Percentiles rank a stretch among this genome's conserved stretches.
These are phyloP conservation scores for Anolis apletophallus DNA, from an alignment of 2,797 vertebrate genomes.

Conservation along the genomic window DNA sequence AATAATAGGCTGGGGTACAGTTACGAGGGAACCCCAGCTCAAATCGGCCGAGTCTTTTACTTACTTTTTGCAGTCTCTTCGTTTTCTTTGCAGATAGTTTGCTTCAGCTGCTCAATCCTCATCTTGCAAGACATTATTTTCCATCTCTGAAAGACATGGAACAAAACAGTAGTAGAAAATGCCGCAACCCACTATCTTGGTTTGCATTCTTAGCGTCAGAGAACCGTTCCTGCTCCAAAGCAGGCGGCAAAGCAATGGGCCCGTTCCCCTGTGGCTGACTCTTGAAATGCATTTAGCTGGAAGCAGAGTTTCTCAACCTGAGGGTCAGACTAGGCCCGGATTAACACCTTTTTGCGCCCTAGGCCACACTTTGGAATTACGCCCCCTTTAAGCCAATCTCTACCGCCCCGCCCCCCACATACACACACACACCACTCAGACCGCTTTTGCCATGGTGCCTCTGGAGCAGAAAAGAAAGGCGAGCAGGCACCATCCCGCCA, in stretches of 20 bases:
- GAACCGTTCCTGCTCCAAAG: background rate
- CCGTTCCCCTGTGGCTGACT: no score
- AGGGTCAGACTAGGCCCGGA: no score
- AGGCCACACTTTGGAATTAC: no score
- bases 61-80: constrained; percentile 90
- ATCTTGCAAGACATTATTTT: constrained; percentile 98
- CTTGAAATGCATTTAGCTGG: background rate
- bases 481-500: no score
- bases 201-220: constrained; percentile 35
- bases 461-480: no score
- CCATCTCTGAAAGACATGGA: constrained; percentile 87
- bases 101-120: constrained; percentile 94
- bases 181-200: constrained; percentile 28
- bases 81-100: constrained; percentile 89
- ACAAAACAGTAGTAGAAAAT: constrained; percentile 31
- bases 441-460: no score
- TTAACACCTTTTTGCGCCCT: no score
- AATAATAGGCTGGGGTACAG: background rate
- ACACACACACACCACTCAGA: no score
- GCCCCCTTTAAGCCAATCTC: no score
- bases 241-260: background rate
- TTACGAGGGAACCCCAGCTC: constrained; percentile 7
- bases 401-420: no score
- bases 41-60: constrained; percentile 37
- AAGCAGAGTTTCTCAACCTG: no score